Conservation (phyloP, 2,797 vertebrate genomes). For the Propithecus perrieri region DNA sequence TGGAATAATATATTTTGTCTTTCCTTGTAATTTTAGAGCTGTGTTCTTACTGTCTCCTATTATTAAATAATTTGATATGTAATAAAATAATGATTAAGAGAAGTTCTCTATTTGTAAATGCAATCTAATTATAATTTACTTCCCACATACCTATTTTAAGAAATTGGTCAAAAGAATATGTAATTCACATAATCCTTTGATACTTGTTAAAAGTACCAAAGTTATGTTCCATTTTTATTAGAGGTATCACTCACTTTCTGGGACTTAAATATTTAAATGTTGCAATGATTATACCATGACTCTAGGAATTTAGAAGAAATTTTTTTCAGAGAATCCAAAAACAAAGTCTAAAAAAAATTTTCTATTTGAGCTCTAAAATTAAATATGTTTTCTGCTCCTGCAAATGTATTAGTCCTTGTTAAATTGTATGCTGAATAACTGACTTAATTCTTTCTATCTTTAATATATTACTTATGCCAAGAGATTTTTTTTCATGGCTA, state of each 20-base stretch:
- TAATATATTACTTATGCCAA: not conserved
- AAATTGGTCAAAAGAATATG: not conserved
- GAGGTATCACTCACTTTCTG: slow-evolving; percentile 14
- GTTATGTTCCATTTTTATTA: not conserved
- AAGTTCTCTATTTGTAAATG: slow-evolving; percentile 35
- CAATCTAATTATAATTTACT: slow-evolving; percentile 4
- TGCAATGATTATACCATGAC: not conserved
- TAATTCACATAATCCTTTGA: slow-evolving; percentile 6
- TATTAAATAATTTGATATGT: not conserved
- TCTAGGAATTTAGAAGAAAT: not conserved
- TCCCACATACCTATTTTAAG: not conserved
- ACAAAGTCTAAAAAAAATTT: not conserved
- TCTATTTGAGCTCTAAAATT: not conserved
- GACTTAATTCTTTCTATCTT: not conserved
- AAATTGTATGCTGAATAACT: not conserved
- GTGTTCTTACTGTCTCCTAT: not conserved
- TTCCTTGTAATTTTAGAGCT: slow-evolving; percentile 30
- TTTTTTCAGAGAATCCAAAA: not conserved
- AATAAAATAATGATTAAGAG: slow-evolving; percentile 40
- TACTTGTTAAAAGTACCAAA: slow-evolving; percentile 4
- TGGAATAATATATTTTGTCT: slow-evolving; percentile 16
- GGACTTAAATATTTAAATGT: slow-evolving; percentile 26
- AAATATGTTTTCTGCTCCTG: not conserved
- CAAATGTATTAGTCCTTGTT: not conserved
- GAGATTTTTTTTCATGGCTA: not conserved